phyloP scores from a whole-genome alignment of 2,888 invertebrate species.

The Rhopalosiphum nymphaeae region DNA sequence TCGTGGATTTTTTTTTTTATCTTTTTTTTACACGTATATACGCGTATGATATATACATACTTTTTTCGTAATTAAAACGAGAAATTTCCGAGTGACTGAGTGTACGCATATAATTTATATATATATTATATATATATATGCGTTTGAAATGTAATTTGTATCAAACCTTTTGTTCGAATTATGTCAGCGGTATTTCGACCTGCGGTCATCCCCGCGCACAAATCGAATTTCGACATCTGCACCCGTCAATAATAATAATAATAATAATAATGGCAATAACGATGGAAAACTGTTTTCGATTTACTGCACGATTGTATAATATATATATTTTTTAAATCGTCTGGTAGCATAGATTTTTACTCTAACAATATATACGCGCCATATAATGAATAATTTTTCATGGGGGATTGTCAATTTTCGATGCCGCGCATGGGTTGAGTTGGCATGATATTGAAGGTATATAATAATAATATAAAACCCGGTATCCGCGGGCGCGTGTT shows the following conservation, averaged over 20 bases:
- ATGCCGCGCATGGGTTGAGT: neutral
- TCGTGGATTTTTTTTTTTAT: neutral
- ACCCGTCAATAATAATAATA: neutral
- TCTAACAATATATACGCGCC: neutral
- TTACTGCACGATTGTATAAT: neutral
- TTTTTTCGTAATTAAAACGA: constrained; percentile 33
- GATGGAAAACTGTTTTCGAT: neutral
- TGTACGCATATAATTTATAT: neutral
- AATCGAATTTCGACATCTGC: neutral
- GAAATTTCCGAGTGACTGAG: neutral
- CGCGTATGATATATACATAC: neutral
- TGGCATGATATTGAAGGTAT: neutral
- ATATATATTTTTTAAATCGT: neutral
- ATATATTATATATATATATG: too few species aligned
- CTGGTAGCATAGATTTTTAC: neutral
- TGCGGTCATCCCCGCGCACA: neutral
- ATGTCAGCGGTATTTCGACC: neutral
- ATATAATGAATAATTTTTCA: neutral
- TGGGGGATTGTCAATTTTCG: neutral
- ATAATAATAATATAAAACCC: constrained; percentile 6
- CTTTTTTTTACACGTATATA: neutral
- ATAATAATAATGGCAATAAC: neutral
- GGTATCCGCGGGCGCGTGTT: neutral
- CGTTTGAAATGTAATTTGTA: constrained; percentile 32
- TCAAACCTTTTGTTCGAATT: constrained; percentile 3